phyloP scores from a whole-genome alignment of 2,888 invertebrate species.

The Rhagonycha lutea region DNA sequence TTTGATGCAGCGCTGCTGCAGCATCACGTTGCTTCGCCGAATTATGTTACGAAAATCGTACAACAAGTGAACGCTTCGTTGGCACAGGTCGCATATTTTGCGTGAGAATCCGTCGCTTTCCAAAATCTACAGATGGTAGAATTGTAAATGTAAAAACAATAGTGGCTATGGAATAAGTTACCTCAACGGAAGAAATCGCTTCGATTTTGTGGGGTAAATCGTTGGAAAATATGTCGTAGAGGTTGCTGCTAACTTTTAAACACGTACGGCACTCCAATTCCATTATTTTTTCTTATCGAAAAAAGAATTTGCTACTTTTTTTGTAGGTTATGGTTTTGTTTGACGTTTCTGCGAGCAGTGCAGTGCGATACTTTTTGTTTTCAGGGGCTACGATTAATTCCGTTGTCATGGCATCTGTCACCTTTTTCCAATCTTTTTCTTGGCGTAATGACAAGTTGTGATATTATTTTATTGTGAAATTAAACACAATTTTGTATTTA shows the following conservation, averaged over 20 bases:
- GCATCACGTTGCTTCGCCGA: background rate
- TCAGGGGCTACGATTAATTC: background rate
- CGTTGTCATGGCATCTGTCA: slow-evolving; percentile 38
- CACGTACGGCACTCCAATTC: background rate
- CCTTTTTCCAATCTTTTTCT: slow-evolving; percentile 28
- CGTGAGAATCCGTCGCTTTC: background rate
- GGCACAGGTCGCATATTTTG: background rate
- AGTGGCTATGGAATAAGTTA: background rate
- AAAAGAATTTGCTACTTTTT: background rate
- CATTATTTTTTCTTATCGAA: background rate
- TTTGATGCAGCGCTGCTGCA: background rate
- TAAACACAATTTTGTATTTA: no score
- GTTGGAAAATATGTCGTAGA: background rate
- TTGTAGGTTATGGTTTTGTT: background rate
- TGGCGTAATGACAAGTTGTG: slow-evolving; percentile 41
- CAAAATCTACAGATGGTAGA: background rate
- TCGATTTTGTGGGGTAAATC: background rate
- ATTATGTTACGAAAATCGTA: background rate
- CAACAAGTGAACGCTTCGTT: background rate
- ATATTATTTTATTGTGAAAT: no score
- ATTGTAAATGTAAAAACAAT: background rate
- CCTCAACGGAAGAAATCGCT: background rate
- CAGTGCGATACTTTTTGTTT: no score
- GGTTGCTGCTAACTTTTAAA: background rate
- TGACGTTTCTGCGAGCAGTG: background rate